These are phyloP conservation scores for Heliconius charithonia DNA, from an alignment of 2,888 invertebrate species.

Conservation along the genomic window DNA sequence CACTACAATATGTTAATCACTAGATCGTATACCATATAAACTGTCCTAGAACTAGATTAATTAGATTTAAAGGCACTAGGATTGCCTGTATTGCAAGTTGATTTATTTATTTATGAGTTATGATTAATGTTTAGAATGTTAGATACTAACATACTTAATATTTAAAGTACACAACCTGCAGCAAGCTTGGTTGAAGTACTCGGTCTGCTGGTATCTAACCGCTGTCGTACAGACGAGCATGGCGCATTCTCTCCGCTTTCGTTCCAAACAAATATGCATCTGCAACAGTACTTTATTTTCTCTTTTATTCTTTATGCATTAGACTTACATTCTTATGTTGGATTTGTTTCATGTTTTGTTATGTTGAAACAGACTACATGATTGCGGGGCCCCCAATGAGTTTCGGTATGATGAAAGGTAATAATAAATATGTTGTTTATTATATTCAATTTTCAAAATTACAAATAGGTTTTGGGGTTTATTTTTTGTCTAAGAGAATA, in stretches of 20 bases:
- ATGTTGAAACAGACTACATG: constrained; percentile 86
- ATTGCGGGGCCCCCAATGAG: constrained; percentile 92
- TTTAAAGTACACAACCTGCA: constrained; percentile 58
- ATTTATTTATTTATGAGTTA: constrained; percentile 44
- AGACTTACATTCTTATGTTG: constrained; percentile 87
- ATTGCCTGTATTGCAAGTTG: constrained; percentile 45
- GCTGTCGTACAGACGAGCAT: constrained; percentile 70
- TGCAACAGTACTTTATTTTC: constrained; percentile 63
- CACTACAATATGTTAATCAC: constrained; percentile 50
- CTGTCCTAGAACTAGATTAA: constrained; percentile 34
- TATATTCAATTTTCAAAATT: constrained; percentile 75
- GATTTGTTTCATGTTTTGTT: constrained; percentile 90
- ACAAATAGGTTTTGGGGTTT: constrained; percentile 66
- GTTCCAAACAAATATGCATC: constrained; percentile 60
- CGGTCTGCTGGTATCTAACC: constrained; percentile 74
- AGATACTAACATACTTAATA: constrained; percentile 76
- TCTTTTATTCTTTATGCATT: constrained; percentile 69
- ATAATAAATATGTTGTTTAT: constrained; percentile 71
- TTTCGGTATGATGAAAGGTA: constrained; percentile 95
- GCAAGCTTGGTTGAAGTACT: constrained; percentile 73
- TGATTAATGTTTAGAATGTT: constrained; percentile 60
- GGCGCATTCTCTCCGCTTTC: constrained; percentile 74
- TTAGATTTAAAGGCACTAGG: constrained; percentile 48
- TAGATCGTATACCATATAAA: constrained; percentile 33
- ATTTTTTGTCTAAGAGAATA: constrained; percentile 49